A percentile compares a stretch with the other conserved stretches of the same genome.
phyloP scores from a whole-genome alignment of 2,888 invertebrate genomes.

The Thelaira solivaga region DNA sequence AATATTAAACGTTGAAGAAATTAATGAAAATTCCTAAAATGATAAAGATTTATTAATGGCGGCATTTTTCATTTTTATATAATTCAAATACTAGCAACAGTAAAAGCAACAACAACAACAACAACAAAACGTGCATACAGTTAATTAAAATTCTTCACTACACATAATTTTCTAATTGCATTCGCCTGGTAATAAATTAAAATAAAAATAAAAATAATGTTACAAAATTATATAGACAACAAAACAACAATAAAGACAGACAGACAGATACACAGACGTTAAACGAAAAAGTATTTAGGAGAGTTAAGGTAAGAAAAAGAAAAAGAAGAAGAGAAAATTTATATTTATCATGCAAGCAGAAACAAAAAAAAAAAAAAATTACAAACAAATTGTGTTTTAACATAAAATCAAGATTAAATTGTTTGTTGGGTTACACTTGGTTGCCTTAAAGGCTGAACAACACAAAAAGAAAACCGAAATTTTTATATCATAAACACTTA shows the following conservation, averaged over 20 bases:
- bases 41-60: neutral
- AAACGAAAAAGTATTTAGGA: neutral
- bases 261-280: neutral
- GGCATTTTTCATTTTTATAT: neutral
- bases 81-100: neutral
- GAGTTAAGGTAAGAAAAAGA: neutral
- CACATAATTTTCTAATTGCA: slow-evolving; percentile 41
- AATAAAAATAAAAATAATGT: slow-evolving; percentile 27
- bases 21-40: neutral
- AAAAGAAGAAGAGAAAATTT: neutral
- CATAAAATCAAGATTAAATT: slow-evolving; percentile 24
- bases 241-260: too few relatives aligned
- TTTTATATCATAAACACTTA: slow-evolving; percentile 16
- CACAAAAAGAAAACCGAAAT: neutral
- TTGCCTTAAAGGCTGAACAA: slow-evolving; percentile 1
- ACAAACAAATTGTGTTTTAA: neutral
- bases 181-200: slow-evolving; percentile 22
- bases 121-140: neutral
- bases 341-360: neutral
- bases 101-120: too few relatives aligned
- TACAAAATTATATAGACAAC: slow-evolving; percentile 20
- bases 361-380: too few relatives aligned
- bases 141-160: slow-evolving; percentile 27
- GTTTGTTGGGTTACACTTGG: slow-evolving; percentile 45
- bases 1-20: neutral